Evolutionary conservation across 2,113 vertebrate genomes (phyloP), one percentile per base, ranked within the genome.

Genomic region (Thermophis baileyi): DNA sequence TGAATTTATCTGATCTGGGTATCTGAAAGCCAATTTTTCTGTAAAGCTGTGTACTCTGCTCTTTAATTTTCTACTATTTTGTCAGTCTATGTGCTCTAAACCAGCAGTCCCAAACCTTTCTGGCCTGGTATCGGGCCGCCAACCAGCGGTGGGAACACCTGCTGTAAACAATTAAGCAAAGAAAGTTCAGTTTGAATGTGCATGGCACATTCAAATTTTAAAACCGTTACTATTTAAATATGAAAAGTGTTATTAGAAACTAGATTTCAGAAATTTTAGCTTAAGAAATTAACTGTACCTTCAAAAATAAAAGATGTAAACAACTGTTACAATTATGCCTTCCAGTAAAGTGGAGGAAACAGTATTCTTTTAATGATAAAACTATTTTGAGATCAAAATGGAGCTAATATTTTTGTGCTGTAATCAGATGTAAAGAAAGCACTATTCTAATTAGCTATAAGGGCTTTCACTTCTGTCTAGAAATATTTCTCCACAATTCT

Each of bases 91-190:
- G 5, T n/a, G 63, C 30, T 69, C 30, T n/a, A 69, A 69, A 69
- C 12, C 11, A 63, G 4, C 10, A 30, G 10, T 1, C 11, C 27
- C 3, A 12, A 63, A 63, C 4, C 11, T 63, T 63, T n/a, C 60
- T 1, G 12, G 12, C 30, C 60, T 63, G 27, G 3, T 14, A n/a
- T 69, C 1, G 0, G 4, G 60, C 30, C 0, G 0, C 4, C 30
- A 69, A 3, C 4, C 30, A n/a, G 11, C 1, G 14, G 12, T 69
- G 10, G 30, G 4, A 16, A 69, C 30, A 14, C 30, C 5, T 30
- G 9, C n/a, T n/a, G 18, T 54, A 54, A 88, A 88, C 35, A 18
- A 53, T 88, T 53, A 54, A 22, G 16, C 49, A 54, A 88, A 88
- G 14, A 51, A 20, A 50, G 1, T 24, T 53, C 35, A 11, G 40